Evolutionary conservation across 1,140 invertebrate species (phyloP).

Genomic region (Drosophila chauvacae): DNA sequence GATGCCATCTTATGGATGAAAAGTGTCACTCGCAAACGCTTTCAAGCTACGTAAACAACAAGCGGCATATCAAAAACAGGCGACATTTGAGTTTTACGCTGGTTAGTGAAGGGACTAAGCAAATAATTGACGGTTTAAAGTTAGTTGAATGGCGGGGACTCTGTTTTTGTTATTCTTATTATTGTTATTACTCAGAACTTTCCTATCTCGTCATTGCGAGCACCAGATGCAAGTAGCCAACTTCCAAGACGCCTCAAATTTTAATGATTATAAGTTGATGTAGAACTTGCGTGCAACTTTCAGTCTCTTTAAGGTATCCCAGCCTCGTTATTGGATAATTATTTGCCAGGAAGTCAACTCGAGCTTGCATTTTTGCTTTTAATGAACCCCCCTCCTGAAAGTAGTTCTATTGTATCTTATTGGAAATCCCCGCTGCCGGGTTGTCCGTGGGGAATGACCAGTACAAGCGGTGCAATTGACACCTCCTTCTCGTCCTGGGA

Average conservation of each 20-base stretch:
- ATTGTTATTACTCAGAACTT: neutral
- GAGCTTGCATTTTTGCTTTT: constrained; percentile 2
- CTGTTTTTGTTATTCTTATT: neutral
- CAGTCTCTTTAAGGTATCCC: neutral
- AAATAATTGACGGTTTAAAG: neutral
- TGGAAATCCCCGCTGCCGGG: constrained; percentile 3
- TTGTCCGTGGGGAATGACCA: neutral
- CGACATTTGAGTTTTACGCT: constrained; percentile 6
- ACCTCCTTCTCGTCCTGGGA: constrained; percentile 1
- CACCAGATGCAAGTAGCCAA: neutral
- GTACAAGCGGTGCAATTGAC: constrained; percentile 6
- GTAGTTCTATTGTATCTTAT: neutral
- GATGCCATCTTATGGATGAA: constrained; percentile 36
- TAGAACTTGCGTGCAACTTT: neutral
- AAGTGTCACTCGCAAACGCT: constrained; percentile 31
- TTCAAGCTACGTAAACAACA: constrained; percentile 20
- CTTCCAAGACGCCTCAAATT: neutral
- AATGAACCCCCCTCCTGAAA: neutral
- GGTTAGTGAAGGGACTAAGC: constrained; percentile 1
- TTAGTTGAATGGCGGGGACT: neutral
- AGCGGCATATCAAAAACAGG: neutral
- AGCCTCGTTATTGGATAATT: neutral
- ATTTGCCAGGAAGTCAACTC: neutral
- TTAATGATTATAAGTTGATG: neutral
- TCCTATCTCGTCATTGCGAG: too few species aligned